Percentiles rank a stretch among this genome's conserved stretches.
Evolutionary conservation across 2,888 invertebrate species (phyloP).

Genomic region (Melanostoma mellinum): DNA sequence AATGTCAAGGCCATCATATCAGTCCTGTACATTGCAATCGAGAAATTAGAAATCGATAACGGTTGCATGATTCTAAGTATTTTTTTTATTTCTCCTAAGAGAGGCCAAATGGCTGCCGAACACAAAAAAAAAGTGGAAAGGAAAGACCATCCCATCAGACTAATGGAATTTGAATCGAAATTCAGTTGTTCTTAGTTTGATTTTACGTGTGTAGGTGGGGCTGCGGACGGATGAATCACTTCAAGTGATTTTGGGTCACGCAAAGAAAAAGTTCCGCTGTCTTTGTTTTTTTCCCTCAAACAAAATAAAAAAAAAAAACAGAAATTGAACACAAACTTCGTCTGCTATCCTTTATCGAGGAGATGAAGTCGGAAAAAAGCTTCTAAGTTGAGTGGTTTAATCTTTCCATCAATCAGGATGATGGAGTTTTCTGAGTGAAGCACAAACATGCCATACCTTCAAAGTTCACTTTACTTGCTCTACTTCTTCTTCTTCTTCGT

Average conservation of each 20-base stretch:
- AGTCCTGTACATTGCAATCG: slow-evolving; percentile 31
- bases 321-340: no score
- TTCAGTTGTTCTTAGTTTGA: slow-evolving; percentile 31
- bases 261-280: slow-evolving; percentile 12
- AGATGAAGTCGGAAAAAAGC: slow-evolving; percentile 2
- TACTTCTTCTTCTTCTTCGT: not conserved
- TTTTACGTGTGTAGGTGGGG: not conserved
- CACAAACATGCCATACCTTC: not conserved
- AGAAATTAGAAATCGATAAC: slow-evolving; percentile 60
- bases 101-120: slow-evolving; percentile 10
- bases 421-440: slow-evolving; percentile 21
- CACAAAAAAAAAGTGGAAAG: not conserved
- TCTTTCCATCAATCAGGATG: slow-evolving; percentile 58
- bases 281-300: not conserved
- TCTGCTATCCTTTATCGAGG: not conserved
- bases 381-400: slow-evolving; percentile 34
- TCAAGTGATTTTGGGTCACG: slow-evolving; percentile 62
- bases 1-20: slow-evolving; percentile 58
- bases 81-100: not conserved
- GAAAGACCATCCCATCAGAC: slow-evolving; percentile 43
- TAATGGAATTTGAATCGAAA: slow-evolving; percentile 44
- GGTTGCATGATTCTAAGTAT: slow-evolving; percentile 32
- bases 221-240: slow-evolving; percentile 11
- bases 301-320: not conserved
- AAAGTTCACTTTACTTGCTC: no score